Evolutionary conservation across 2,113 vertebrate species (phyloP), one percentile per base, ranked within the genome.

Genomic region (Candoia aspera): DNA sequence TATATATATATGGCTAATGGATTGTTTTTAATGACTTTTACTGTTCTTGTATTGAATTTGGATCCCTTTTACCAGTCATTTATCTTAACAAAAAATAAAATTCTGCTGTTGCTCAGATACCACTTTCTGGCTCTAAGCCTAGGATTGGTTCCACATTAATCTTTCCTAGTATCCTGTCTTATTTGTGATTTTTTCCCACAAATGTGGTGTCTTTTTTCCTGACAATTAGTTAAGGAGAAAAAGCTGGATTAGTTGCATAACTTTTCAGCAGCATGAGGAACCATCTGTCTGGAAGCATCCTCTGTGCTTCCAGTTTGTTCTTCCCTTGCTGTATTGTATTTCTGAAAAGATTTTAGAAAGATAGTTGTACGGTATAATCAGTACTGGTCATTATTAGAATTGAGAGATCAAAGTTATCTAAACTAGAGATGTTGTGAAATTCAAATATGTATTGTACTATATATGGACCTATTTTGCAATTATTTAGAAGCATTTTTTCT

Each of bases 291-390:
- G 87, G 37, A 46, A 42, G 37, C 1, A 42, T 26, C 57, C 42
- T 73, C 54, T 23, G 53, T 21, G 0, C 11, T 19, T 1, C 9
- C 57, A 3, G 0, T 11, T 54, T 23, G 0, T 9, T 5, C 0
- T 83, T 53, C 49, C 53, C 92, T 87, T 42, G 85, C 55, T 49
- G 9, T 17, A 84, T 1, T 49, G n/a, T 42, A 37, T 0, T n/a
- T 11, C 42, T 91, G 83, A 46, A 54, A 15, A n/a, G 26, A 33
- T 26, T 54, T 42, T 21, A 86, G 83, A 17, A 83, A 57, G 53
- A 26, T 21, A 55, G 21, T 11, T 13, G 10, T 79, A 42, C 26
- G n/a, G 68, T 37, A 79, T 73, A 23, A 90, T 90, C 5, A 42
- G 6, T 58, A 12, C 1, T 23, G 23, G 1, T 83, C 13, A 26